Percentiles rank a stretch among this genome's conserved stretches.
Conservation (phyloP, 2,888 invertebrate species). For the Drosophila nigritarsus region DNA sequence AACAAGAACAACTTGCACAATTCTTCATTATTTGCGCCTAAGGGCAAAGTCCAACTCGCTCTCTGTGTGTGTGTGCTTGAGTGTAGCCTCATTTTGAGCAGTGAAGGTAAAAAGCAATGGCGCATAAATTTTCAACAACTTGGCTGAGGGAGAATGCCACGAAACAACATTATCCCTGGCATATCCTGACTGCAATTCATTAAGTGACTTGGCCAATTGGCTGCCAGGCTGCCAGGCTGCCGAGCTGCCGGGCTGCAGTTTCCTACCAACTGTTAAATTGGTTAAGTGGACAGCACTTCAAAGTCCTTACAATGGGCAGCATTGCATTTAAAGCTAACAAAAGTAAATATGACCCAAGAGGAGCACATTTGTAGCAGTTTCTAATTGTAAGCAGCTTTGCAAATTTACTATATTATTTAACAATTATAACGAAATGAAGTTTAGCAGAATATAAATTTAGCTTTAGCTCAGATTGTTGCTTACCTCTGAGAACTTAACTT, state of each 20-base stretch:
- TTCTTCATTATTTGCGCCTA: slow-evolving; percentile 63
- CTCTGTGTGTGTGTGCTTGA: slow-evolving; percentile 3
- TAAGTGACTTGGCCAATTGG: slow-evolving; percentile 73
- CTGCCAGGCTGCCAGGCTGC: slow-evolving; percentile 64
- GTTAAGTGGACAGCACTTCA: slow-evolving; percentile 39
- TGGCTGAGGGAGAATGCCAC: slow-evolving; percentile 38
- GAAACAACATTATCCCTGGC: slow-evolving; percentile 57
- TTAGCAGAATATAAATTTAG: neutral
- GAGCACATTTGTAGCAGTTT: too few species aligned
- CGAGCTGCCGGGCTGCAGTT: slow-evolving; percentile 52
- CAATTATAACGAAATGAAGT: neutral
- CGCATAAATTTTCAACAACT: slow-evolving; percentile 61
- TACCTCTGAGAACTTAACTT: neutral
- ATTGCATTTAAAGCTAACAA: neutral
- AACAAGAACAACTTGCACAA: slow-evolving; percentile 38
- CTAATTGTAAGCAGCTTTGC: neutral
- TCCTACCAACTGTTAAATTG: slow-evolving; percentile 38
- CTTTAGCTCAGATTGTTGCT: neutral
- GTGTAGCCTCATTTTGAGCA: slow-evolving; percentile 29
- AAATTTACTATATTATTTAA: neutral
- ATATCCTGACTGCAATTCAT: slow-evolving; percentile 60
- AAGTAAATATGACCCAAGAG: neutral
- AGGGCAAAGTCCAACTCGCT: slow-evolving; percentile 1
- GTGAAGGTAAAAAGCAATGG: slow-evolving; percentile 35
- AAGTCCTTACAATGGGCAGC: slow-evolving; percentile 30